phyloP scores from a whole-genome alignment of 2,113 vertebrate genomes.

The Tupaia chinensis region DNA sequence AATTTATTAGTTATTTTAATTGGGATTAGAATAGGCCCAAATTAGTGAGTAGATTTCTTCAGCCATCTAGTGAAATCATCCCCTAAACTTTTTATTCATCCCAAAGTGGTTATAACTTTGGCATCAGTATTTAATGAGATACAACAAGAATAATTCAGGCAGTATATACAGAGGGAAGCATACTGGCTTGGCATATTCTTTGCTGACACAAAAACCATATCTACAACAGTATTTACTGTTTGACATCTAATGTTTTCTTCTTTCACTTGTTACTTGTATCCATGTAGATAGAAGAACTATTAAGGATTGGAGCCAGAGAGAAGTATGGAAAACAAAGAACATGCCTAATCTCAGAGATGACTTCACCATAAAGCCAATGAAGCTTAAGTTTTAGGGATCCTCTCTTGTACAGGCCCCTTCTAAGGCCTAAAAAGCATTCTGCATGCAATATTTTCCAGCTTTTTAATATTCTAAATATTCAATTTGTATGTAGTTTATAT shows the following conservation, averaged over 20 bases:
- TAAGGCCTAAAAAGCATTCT: not conserved
- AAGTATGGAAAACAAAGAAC: conserved; percentile 19
- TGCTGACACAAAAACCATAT: conserved; percentile 11
- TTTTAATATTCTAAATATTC: not conserved
- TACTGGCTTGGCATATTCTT: not conserved
- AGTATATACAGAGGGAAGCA: not conserved
- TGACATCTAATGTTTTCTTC: conserved; percentile 47
- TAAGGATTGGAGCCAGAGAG: conserved; percentile 53
- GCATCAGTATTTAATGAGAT: not conserved
- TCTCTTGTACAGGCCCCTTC: not conserved
- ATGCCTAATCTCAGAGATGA: not conserved
- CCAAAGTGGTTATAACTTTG: not conserved
- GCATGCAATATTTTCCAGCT: not conserved
- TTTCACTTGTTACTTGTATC: not conserved
- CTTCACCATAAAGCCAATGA: conserved; percentile 29
- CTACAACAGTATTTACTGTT: conserved; percentile 44
- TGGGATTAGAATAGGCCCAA: not conserved
- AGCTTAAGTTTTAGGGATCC: not conserved
- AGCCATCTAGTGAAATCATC: not conserved
- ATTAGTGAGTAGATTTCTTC: conserved; percentile 21
- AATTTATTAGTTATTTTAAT: not conserved
- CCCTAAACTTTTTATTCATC: not conserved
- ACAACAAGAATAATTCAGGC: not conserved
- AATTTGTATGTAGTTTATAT: not conserved
- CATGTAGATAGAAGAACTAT: conserved; percentile 18